Conservation (phyloP, 2,888 invertebrate genomes). For the Alloplasta piceator region DNA sequence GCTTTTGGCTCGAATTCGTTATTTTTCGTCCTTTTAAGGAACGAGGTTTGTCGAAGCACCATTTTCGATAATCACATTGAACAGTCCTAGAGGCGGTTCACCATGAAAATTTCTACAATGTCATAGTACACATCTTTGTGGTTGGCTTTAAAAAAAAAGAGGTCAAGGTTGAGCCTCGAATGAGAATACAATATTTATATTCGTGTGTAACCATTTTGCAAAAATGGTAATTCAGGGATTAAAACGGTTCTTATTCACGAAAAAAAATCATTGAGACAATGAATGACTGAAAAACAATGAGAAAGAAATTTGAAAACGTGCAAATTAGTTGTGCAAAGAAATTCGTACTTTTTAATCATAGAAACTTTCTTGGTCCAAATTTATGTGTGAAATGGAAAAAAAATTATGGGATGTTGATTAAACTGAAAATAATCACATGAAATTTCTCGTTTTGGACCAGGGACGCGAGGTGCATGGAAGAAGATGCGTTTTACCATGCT, state of each 20-base stretch:
- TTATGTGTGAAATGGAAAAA: slow-evolving; percentile 11
- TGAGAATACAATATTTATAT: slow-evolving; percentile 27
- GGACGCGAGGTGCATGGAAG: slow-evolving; percentile 41
- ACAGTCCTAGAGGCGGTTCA: slow-evolving; percentile 51
- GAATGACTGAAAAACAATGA: no score
- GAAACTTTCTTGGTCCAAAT: no score
- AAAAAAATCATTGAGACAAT: no score
- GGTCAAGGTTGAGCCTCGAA: slow-evolving; percentile 54
- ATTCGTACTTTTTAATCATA: no score
- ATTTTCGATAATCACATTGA: slow-evolving; percentile 49
- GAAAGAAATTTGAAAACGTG: no score
- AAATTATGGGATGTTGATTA: slow-evolving; percentile 24
- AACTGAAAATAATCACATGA: slow-evolving; percentile 35
- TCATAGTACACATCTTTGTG: slow-evolving; percentile 37
- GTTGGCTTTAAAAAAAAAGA: slow-evolving; percentile 38
- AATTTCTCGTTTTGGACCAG: slow-evolving; percentile 48
- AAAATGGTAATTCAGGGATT: slow-evolving; percentile 54
- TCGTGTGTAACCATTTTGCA: slow-evolving; percentile 25
- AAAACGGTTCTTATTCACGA: slow-evolving; percentile 15
- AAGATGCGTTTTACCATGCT: slow-evolving; percentile 67
- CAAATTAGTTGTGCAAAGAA: no score
- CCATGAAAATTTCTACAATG: slow-evolving; percentile 65
- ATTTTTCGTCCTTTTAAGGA: slow-evolving; percentile 61
- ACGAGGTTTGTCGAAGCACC: slow-evolving; percentile 51
- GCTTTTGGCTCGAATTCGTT: slow-evolving; percentile 49